A percentile compares a stretch with the other conserved stretches of the same genome.
These are phyloP conservation scores for Cliona cf. orientalis DNA, from an alignment of 37 sponge, comb jelly and placozoan genomes.

Conservation along the genomic window DNA sequence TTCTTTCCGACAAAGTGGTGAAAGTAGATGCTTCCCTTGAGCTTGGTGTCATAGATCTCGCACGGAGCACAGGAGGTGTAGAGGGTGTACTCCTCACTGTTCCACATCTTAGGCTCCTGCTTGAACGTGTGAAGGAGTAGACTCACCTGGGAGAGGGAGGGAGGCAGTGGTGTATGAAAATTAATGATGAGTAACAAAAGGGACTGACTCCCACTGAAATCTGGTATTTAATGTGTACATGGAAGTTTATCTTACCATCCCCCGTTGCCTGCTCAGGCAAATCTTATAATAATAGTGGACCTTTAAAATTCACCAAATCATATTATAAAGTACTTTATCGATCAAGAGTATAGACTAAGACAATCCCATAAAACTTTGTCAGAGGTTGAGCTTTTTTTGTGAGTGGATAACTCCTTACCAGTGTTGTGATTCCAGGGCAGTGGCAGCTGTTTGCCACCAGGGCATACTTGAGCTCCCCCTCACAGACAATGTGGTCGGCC, in stretches of 20 bases:
- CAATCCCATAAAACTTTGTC: background rate
- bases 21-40: slow-evolving; percentile 72
- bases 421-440: slow-evolving; percentile 72
- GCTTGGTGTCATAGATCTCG: slow-evolving; percentile 70
- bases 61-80: slow-evolving; percentile 67
- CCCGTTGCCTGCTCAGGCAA: too few relatives aligned
- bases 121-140: slow-evolving; percentile 81
- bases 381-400: background rate
- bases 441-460: slow-evolving; percentile 69
- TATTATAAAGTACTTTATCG: too few relatives aligned
- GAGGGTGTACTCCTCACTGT: slow-evolving; percentile 31
- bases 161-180: background rate
- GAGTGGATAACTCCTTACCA: slow-evolving; percentile 10
- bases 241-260: too few relatives aligned
- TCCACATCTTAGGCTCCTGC: slow-evolving; percentile 19
- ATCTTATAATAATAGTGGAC: background rate
- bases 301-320: too few relatives aligned
- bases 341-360: too few relatives aligned
- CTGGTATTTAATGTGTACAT: background rate
- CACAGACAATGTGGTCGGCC: slow-evolving; percentile 68
- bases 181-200: background rate
- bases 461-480: slow-evolving; percentile 71
- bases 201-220: too few relatives aligned
- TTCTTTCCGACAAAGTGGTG: slow-evolving; percentile 78
- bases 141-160: slow-evolving; percentile 34